Conservation (phyloP, 2,888 invertebrate genomes). For the Pilophorus perplexus region DNA sequence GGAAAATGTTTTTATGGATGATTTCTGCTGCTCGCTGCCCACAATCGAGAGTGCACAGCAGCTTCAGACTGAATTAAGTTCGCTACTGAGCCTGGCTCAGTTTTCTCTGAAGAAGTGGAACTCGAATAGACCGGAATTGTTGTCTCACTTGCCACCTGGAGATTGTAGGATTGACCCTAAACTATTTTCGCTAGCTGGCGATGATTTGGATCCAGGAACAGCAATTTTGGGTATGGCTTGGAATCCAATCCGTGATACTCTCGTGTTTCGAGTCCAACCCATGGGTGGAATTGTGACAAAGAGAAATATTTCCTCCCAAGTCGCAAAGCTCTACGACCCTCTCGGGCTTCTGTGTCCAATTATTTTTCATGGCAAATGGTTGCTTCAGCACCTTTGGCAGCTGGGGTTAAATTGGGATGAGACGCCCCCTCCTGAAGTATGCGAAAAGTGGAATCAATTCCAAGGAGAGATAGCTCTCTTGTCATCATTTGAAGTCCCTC, state of each 20-base stretch:
- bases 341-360: not conserved
- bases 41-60: not conserved
- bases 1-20: not conserved
- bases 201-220: not conserved
- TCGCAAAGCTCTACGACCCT: not conserved
- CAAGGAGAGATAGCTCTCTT: no score
- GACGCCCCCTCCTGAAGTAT: no score
- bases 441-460: no score
- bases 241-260: not conserved
- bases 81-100: not conserved
- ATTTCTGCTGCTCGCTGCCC: not conserved
- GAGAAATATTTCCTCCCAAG: not conserved
- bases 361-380: no score
- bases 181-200: not conserved
- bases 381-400: no score
- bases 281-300: not conserved
- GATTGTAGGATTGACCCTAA: not conserved
- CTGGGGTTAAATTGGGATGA: no score
- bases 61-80: not conserved
- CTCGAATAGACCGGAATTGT: not conserved
- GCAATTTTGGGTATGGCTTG: not conserved
- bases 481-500: no score
- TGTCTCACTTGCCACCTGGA: not conserved
- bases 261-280: not conserved
- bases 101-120: not conserved